Conservation (phyloP, 2,113 vertebrate species). For the Bufo gargarizans region DNA sequence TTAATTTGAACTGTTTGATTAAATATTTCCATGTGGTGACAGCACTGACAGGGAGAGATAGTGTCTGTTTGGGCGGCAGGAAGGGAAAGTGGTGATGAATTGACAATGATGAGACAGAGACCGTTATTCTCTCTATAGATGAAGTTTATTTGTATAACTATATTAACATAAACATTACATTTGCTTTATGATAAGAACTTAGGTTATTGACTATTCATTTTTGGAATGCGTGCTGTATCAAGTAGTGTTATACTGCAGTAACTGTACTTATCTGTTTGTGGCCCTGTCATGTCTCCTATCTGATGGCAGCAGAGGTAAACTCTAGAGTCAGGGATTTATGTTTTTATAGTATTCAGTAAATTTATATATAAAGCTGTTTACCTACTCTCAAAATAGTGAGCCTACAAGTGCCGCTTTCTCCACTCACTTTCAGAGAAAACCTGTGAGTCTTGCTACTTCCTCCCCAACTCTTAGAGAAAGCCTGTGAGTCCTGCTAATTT, state of each 20-base stretch:
- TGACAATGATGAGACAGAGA: neutral
- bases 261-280: neutral
- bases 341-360: neutral
- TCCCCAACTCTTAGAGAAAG: no score
- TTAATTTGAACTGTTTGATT: constrained; percentile 43
- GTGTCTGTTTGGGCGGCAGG: neutral
- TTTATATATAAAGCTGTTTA: neutral
- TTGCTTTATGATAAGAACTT: constrained; percentile 21
- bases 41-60: constrained; percentile 17
- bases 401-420: neutral
- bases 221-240: neutral
- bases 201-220: neutral
- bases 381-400: neutral
- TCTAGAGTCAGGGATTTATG: neutral
- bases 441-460: neutral
- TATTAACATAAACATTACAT: constrained; percentile 33
- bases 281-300: neutral
- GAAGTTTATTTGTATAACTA: constrained; percentile 26
- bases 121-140: neutral
- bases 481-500: no score
- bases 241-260: neutral
- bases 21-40: constrained; percentile 33
- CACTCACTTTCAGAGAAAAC: neutral
- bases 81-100: constrained; percentile 25
- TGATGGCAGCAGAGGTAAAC: neutral